These are phyloP conservation scores for Acromyrmex heyeri DNA, from an alignment of 1,140 invertebrate genomes.

Conservation along the genomic window DNA sequence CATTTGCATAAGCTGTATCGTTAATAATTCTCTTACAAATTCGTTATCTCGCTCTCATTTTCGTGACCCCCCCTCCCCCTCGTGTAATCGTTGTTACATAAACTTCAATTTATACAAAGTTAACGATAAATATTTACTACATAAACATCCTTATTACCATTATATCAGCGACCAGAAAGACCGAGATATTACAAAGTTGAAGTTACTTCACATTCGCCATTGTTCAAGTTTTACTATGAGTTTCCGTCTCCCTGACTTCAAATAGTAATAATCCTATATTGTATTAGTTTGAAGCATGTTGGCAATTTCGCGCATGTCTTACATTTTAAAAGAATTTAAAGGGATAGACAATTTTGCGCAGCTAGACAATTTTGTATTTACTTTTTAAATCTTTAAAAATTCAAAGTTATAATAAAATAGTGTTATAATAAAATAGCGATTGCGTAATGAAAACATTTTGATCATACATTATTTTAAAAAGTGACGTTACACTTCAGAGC, in stretches of 20 bases:
- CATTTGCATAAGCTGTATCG: not conserved
- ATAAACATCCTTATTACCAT: slow-evolving; percentile 61
- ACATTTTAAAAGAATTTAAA: not conserved
- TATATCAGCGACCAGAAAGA: slow-evolving; percentile 49
- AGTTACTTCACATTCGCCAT: slow-evolving; percentile 16
- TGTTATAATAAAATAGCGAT: not conserved
- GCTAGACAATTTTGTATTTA: not conserved
- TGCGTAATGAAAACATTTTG: not conserved
- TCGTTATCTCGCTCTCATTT: not conserved
- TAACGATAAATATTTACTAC: slow-evolving; percentile 69
- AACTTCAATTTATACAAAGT: slow-evolving; percentile 65
- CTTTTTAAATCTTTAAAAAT: slow-evolving; percentile 3
- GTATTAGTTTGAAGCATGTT: not conserved
- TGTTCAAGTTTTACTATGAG: slow-evolving; percentile 15
- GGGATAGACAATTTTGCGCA: not conserved
- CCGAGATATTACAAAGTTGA: slow-evolving; percentile 66
- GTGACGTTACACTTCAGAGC: not conserved
- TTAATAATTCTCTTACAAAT: not conserved
- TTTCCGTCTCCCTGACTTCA: slow-evolving; percentile 9
- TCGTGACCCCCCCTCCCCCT: slow-evolving; percentile 7
- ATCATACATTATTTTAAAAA: not conserved
- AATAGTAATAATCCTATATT: slow-evolving; percentile 8
- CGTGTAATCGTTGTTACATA: slow-evolving; percentile 70
- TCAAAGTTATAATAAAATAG: not conserved
- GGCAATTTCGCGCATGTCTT: not conserved